Base-by-base conservation (phyloP, 2,888 invertebrate genomes). In the Xestobium rufovillosum region DNA sequence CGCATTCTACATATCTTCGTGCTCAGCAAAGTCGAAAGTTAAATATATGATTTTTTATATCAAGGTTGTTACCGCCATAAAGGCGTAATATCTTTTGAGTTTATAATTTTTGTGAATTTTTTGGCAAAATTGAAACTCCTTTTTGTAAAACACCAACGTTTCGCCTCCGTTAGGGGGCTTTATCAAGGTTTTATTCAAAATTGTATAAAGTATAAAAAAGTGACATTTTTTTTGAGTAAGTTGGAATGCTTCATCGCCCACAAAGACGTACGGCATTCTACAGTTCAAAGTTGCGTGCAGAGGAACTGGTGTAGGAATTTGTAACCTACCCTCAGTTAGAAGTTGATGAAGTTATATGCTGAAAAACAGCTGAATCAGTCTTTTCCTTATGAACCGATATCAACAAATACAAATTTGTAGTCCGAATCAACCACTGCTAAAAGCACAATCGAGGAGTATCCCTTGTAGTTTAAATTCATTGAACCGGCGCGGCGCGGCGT, bases 11-110 rank as follows among this genome's bases (percentile, higher is more conserved):
- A 28, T 41, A 45, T 14, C 50, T 31, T 4, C 50, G 16, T 29
- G 47, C 51, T 35, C 47, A 34, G 26, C 31, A 40, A 19, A 50
- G 34, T n/a, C 50, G 39, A 40, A 50, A 52, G 30, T 53, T 53
- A 38, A 47, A 55, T n/a, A 50, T 38, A 36, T 39, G 40, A 37
- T 52, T 49, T 34, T 44, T 26, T 1, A 38, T 26, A 30, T 42
- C 35, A 26, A 50, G 33, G 16, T 39, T 16, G 31, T 17, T 36
- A 37, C 49, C 49, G 38, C 39, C 38, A 41, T 41, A 55, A 14
- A 51, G 54, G 31, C 44, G 30, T 27, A 50, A 23, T 28, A 52
- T 33, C 40, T n/a, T n/a, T n/a, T n/a, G n/a, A n/a, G n/a, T n/a
- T n/a, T n/a, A n/a, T n/a, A n/a, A n/a, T n/a, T n/a, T n/a, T n/a